phyloP scores from a whole-genome alignment of 2,888 invertebrate genomes.

The Amblyjoppa proteus region DNA sequence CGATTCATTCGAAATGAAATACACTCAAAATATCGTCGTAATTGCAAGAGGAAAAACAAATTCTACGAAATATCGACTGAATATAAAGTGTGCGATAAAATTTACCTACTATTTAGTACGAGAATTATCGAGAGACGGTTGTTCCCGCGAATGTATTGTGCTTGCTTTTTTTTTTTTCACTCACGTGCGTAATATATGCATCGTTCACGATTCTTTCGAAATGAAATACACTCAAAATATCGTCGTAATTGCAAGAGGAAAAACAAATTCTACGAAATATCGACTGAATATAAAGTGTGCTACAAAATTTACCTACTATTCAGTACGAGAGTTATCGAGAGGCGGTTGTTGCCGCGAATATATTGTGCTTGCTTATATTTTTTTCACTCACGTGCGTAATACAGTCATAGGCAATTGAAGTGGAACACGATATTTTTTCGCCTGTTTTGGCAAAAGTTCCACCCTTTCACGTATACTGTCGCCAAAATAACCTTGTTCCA shows the following conservation, averaged over 20 bases:
- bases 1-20: not conserved
- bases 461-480: too few species aligned
- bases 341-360: not conserved
- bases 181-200: not conserved
- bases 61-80: not conserved
- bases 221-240: not conserved
- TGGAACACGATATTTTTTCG: too few species aligned
- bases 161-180: not conserved
- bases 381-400: too few species aligned
- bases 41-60: not conserved
- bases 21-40: not conserved
- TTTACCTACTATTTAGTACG: not conserved
- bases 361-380: not conserved
- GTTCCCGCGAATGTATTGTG: not conserved
- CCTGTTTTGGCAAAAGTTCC: too few species aligned
- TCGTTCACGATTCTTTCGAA: not conserved
- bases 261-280: not conserved
- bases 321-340: not conserved
- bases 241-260: not conserved
- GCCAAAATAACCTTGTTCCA: too few species aligned
- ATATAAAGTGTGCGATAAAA: not conserved
- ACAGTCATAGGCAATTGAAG: too few species aligned
- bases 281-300: not conserved
- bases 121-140: not conserved
- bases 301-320: not conserved